A percentile compares a stretch with the other conserved stretches of the same genome.
These are phyloP conservation scores for Haliaeetus leucogaster DNA, from an alignment of 2,113 vertebrate genomes.

Conservation along the genomic window DNA sequence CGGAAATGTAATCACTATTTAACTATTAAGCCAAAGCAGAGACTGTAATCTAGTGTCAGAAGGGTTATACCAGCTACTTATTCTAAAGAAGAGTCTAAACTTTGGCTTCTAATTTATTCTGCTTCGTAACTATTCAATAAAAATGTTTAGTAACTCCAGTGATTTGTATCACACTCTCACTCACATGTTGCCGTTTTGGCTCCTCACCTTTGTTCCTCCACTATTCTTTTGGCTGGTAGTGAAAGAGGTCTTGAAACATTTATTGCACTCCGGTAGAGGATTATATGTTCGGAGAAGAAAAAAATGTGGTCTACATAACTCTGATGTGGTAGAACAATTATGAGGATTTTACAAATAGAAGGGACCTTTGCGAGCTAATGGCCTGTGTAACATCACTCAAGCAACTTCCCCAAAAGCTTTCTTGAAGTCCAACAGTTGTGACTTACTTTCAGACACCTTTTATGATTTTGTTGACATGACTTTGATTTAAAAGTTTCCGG, in stretches of 20 bases:
- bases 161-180: background rate
- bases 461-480: background rate
- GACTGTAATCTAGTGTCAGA: background rate
- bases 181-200: accelerated
- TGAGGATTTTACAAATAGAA: background rate
- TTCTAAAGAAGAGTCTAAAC: background rate
- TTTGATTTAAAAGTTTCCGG: background rate
- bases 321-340: background rate
- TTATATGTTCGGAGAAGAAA: background rate
- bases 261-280: background rate
- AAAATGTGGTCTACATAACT: background rate
- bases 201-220: background rate
- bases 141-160: background rate
- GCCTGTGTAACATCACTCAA: background rate
- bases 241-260: background rate
- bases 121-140: background rate
- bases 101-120: background rate
- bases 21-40: conserved; percentile 1
- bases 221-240: background rate
- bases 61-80: background rate
- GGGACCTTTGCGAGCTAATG: background rate
- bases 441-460: background rate
- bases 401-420: background rate
- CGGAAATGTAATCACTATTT: background rate
- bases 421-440: background rate